Base-by-base conservation (phyloP, 2,888 invertebrate genomes). In the Criorhina ranunculi region DNA sequence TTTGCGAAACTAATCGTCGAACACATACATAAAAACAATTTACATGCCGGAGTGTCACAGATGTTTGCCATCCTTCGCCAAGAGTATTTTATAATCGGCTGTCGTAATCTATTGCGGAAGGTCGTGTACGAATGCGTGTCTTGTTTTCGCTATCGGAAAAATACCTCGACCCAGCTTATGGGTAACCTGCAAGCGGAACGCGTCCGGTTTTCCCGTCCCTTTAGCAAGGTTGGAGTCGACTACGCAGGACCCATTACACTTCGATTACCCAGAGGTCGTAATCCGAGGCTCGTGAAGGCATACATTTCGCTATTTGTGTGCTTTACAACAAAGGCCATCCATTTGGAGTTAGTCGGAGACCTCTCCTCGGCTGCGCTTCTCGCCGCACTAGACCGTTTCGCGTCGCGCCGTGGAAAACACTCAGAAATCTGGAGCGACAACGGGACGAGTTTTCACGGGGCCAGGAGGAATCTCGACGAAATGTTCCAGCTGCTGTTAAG, bases 341-440 rank as follows among this genome's bases (percentile, higher is more conserved):
- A 64, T n/a, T 8, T 64, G 4, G 46, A 46, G 19, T n/a, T 60
- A 1, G 44, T 64, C 4, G 33, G 64, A 1, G 31, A 64, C n/a
- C 35, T 64, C 2, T 31, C 46, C 17, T 33, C 46, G 2, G 46
- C 62, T 17, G 44, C 55, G 8, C 55, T 55, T 55, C 8, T 69
- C 5, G 9, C 29, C 8, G 55, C 69, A 1, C 2, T 69, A 1
- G 44, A 55, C 31, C 42, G 49, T 4, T 51, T 66, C 12, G 17
- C 29, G 11, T 7, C 67, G 17, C 67, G 40, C 15, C 24, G 67
- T 7, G 53, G 55, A 2, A 55, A 40, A 24, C 49, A 37, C 0
- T 24, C 35, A 4, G 60, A 59, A 40, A 37, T 69, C 4, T 55
- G 42, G 29, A 69, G 67, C 12, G 55, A 69, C 33, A 69, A 69